Percentiles rank a stretch among this genome's conserved stretches.
Conservation (phyloP, 1,140 invertebrate species). For the Drosophila tani region DNA sequence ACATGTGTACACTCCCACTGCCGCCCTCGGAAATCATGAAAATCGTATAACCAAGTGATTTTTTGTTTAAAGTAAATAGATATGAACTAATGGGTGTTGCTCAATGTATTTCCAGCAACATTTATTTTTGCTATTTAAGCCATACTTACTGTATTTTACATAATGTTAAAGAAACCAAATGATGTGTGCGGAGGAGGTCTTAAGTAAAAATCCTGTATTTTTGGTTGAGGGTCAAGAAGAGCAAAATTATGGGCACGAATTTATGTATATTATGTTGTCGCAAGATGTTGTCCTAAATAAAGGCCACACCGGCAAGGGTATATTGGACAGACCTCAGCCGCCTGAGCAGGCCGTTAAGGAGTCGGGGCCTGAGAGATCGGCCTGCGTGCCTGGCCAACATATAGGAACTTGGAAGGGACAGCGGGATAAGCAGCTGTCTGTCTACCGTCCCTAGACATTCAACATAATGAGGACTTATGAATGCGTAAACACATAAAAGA, state of each 20-base stretch:
- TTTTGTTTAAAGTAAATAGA: no score
- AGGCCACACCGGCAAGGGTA: slow-evolving; percentile 3
- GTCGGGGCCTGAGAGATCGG: background rate
- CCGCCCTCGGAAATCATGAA: no score
- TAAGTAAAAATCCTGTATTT: background rate
- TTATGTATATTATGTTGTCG: background rate
- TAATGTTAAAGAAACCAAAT: background rate
- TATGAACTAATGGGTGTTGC: no score
- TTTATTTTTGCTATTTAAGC: no score
- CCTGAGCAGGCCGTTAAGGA: background rate
- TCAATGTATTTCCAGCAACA: no score
- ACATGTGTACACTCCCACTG: no score
- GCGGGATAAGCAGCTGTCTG: slow-evolving; percentile 41
- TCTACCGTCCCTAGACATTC: slow-evolving; percentile 24
- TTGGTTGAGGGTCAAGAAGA: background rate
- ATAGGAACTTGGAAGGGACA: slow-evolving; percentile 8
- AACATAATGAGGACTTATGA: slow-evolving; percentile 75
- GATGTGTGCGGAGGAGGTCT: background rate
- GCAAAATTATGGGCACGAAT: slow-evolving; percentile 17
- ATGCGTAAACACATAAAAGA: slow-evolving; percentile 49
- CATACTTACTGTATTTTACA: background rate
- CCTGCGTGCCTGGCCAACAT: slow-evolving; percentile 34
- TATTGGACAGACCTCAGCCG: background rate
- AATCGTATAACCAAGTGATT: no score
- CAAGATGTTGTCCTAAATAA: background rate